phyloP scores from a whole-genome alignment of 2,888 invertebrate genomes.

The Alitta virens region DNA sequence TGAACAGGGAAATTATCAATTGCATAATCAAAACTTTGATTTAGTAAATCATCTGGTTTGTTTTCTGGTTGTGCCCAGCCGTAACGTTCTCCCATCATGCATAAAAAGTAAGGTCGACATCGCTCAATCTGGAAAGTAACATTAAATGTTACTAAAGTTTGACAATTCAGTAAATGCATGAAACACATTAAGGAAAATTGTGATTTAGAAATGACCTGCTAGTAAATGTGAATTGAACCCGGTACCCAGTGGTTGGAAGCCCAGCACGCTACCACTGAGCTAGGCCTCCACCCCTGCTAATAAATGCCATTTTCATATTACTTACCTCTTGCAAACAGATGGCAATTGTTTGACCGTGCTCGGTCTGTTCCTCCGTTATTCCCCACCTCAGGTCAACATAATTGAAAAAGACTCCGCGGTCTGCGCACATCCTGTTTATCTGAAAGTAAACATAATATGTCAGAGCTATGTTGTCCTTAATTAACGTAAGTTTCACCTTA shows the following conservation, averaged over 20 bases:
- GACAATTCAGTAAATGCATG: too few relatives aligned
- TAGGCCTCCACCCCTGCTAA: too few relatives aligned
- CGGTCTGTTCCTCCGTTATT: conserved; percentile 39
- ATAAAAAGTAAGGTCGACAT: conserved; percentile 44
- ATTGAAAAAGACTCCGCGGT: conserved; percentile 41
- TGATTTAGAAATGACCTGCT: too few relatives aligned
- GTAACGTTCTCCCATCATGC: conserved; percentile 43
- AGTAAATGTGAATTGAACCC: too few relatives aligned
- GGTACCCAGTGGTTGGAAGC: too few relatives aligned
- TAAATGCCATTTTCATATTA: too few relatives aligned
- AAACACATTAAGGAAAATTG: too few relatives aligned
- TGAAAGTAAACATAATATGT: conserved; percentile 22
- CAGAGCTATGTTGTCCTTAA: too few relatives aligned
- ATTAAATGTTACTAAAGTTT: too few relatives aligned
- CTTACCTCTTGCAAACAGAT: conserved; percentile 45
- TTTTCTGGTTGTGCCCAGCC: conserved; percentile 38
- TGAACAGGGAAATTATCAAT: conserved; percentile 32
- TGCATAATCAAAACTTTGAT: conserved; percentile 36
- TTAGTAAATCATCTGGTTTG: conserved; percentile 32
- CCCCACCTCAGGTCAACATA: conserved; percentile 47
- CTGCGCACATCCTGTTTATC: conserved; percentile 38
- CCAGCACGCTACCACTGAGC: too few relatives aligned
- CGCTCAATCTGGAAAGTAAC: conserved; percentile 34
- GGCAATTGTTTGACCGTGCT: conserved; percentile 41
- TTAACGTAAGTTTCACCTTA: too few relatives aligned